A percentile compares a stretch with the other conserved stretches of the same genome.
These are phyloP conservation scores for Reinhardtius hippoglossoides DNA, from an alignment of 2,113 vertebrate species.

Conservation along the genomic window DNA sequence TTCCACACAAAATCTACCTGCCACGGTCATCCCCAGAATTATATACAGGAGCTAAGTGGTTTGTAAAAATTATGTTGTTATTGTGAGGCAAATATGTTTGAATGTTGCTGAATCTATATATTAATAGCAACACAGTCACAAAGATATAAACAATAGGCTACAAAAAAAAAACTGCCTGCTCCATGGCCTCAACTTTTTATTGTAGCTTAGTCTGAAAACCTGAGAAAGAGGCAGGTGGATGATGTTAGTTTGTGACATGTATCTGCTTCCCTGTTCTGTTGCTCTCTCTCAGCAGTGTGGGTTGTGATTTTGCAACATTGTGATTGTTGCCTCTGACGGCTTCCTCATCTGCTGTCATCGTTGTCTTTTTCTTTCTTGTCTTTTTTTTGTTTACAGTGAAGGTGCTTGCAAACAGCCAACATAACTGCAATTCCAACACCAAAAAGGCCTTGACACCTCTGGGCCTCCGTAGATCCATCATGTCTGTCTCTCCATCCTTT, in stretches of 20 bases:
- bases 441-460: constrained; percentile 58
- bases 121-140: too few relatives aligned
- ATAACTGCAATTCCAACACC: constrained; percentile 66
- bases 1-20: not conserved
- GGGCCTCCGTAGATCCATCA: constrained; percentile 63
- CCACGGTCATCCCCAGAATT: not conserved
- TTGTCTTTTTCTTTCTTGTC: constrained; percentile 62
- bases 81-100: too few relatives aligned
- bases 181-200: too few relatives aligned
- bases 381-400: constrained; percentile 82
- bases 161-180: too few relatives aligned
- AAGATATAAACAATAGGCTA: too few relatives aligned
- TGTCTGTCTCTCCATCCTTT: constrained; percentile 66
- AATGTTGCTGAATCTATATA: too few relatives aligned
- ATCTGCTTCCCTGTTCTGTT: not conserved
- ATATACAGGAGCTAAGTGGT: not conserved
- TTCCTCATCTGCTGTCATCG: constrained; percentile 72
- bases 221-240: too few relatives aligned
- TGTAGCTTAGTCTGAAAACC: too few relatives aligned
- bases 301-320: constrained; percentile 49
- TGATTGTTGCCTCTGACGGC: constrained; percentile 56
- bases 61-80: not conserved
- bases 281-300: constrained; percentile 25
- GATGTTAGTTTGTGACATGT: too few relatives aligned
- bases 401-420: constrained; percentile 76